Evolutionary conservation across 2,888 invertebrate genomes (phyloP).

Genomic region (Fragum whitleyi): DNA sequence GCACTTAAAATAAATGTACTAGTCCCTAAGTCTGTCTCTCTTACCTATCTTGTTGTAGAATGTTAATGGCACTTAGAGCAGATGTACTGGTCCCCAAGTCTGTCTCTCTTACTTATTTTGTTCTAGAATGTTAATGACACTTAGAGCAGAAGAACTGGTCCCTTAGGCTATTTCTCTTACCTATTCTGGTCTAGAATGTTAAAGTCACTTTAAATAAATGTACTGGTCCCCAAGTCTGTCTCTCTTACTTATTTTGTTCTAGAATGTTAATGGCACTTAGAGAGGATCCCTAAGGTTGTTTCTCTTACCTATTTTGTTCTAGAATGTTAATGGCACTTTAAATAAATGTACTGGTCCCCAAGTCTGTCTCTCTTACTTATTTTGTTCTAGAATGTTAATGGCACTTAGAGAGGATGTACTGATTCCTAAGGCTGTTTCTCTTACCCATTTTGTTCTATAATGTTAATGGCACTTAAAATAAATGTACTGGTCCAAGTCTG

Average conservation of each 20-base stretch:
- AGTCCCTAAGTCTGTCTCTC: background rate
- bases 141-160: slow-evolving; percentile 17
- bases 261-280: slow-evolving; percentile 48
- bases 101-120: slow-evolving; percentile 46
- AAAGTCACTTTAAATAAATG: slow-evolving; percentile 30
- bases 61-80: slow-evolving; percentile 44
- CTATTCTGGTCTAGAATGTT: slow-evolving; percentile 55
- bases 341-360: slow-evolving; percentile 13
- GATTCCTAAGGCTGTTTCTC: slow-evolving; percentile 41
- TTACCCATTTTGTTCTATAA: slow-evolving; percentile 61
- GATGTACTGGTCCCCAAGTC: slow-evolving; percentile 15
- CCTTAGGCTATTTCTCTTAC: slow-evolving; percentile 58
- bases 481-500: slow-evolving; percentile 7
- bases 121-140: slow-evolving; percentile 54
- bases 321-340: slow-evolving; percentile 48
- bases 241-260: slow-evolving; percentile 49
- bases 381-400: slow-evolving; percentile 55
- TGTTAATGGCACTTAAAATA: slow-evolving; percentile 42
- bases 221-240: slow-evolving; percentile 2
- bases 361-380: slow-evolving; percentile 47
- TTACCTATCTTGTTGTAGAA: slow-evolving; percentile 52
- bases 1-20: slow-evolving; percentile 11
- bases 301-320: slow-evolving; percentile 47
- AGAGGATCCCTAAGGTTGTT: background rate
- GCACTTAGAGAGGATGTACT: slow-evolving; percentile 21